A percentile compares a stretch with the other conserved stretches of the same genome.
Evolutionary conservation across 1,140 invertebrate species (phyloP).

Genomic region (Microplitis mediator): DNA sequence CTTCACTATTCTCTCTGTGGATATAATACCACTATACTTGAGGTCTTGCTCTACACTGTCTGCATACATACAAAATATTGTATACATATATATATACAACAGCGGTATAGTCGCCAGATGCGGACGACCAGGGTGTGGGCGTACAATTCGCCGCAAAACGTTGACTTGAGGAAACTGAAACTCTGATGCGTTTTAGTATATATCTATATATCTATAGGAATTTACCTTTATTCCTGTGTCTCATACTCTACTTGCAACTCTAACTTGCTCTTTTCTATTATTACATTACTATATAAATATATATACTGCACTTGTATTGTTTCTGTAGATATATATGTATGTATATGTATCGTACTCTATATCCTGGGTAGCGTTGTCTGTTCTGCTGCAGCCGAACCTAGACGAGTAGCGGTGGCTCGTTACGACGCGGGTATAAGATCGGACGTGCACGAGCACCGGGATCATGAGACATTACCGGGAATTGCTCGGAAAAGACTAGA

Average conservation of each 20-base stretch:
- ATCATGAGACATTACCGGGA: conserved; percentile 3
- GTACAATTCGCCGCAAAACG: background rate
- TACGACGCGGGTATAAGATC: background rate
- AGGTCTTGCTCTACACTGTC: background rate
- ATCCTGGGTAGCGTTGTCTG: background rate
- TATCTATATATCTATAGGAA: background rate
- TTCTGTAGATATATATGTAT: too few species aligned
- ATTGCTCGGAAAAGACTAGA: background rate
- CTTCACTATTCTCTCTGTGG: background rate
- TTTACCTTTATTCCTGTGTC: background rate
- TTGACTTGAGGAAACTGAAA: background rate
- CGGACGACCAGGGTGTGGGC: background rate
- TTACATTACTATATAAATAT: background rate
- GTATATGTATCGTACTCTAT: too few species aligned
- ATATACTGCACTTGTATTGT: too few species aligned
- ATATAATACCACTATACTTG: background rate
- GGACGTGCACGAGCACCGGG: background rate
- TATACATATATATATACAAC: background rate
- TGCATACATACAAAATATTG: background rate
- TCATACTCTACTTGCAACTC: background rate
- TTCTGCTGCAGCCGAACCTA: background rate
- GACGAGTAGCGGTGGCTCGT: background rate
- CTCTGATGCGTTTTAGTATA: background rate
- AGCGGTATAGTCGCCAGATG: background rate
- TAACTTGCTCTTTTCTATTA: too few species aligned